Evolutionary conservation across 2,888 invertebrate species (phyloP), one percentile per base, ranked within the genome.

Genomic region (Acrobasis consociella): DNA sequence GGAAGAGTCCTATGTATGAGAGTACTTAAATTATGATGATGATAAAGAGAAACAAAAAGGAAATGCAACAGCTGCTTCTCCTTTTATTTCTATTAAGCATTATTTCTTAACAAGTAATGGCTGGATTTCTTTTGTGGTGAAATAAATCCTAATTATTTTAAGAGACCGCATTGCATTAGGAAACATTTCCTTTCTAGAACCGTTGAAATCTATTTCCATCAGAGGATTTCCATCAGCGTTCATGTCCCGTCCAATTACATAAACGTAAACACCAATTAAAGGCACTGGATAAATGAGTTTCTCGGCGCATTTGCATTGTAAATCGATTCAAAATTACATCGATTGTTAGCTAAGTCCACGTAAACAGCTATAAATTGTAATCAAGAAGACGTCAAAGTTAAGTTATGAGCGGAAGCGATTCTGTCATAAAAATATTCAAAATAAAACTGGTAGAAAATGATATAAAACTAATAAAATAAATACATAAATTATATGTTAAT

Each of bases 351-450:
- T 61, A 53, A 53, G 59, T 60, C 61, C 66, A 62, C 61, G 67
- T 69, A 66, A 67, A 69, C 63, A 69, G 65, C 59, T 58, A 66
- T 69, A 69, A 67, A 69, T 67, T 67, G 69, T 67, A 67, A 69
- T 69, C 65, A 67, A 69, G 60, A 63, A 11, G 49, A 11, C 37
- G 55, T 37, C 3, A 31, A 16, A 9, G 1, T 0, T 38, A 56
- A 55, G 53, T 55, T 22, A 49, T 1, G 49, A 10, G 53, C 50
- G 17, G 16, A 16, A 52, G 60, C 53, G 62, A 11, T 9, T 37
- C 1, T 50, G 60, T n/a, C 11, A 46, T 15, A 1, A 17, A 56
- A 5, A 9, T 10, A 13, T n/a, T 9, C 39, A 42, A 46, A n/a
- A 56, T 16, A 9, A 22, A 39, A 38, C 15, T n/a, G 9, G 0